A percentile compares a stretch with the other conserved stretches of the same genome.
Conservation (phyloP, 2,113 vertebrate species). For the Noctilio leporinus region DNA sequence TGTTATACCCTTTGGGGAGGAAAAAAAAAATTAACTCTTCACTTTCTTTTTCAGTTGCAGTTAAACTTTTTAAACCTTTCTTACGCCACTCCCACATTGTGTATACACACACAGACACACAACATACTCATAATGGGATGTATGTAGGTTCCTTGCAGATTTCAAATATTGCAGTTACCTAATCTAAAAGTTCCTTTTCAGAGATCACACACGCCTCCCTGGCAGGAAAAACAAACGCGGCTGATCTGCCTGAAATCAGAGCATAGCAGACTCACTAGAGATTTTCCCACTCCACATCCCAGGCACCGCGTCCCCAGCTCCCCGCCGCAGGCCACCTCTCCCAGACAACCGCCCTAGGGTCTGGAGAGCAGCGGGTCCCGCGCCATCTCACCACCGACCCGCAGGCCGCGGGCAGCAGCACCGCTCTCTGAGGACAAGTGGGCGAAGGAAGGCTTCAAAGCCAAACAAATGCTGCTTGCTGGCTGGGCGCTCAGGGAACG, state of each 20-base stretch:
- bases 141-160: background rate
- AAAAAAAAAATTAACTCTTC: slow-evolving; percentile 18
- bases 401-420: slow-evolving; percentile 9
- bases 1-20: background rate
- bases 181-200: slow-evolving; percentile 37
- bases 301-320: background rate
- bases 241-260: background rate
- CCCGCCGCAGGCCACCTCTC: background rate
- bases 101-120: background rate
- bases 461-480: background rate
- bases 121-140: background rate
- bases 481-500: background rate
- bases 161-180: background rate
- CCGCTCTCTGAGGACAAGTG: background rate
- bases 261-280: background rate
- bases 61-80: slow-evolving; percentile 42
- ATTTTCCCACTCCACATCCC: background rate
- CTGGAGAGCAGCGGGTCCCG: background rate
- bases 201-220: background rate
- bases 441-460: background rate
- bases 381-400: background rate
- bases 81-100: background rate
- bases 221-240: background rate
- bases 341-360: background rate
- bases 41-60: slow-evolving; percentile 16